A percentile compares a stretch with the other conserved stretches of the same genome.
Conservation (phyloP, 30 jellyfish, hydroid and myxozoan genomes). For the Turritopsis rubra region DNA sequence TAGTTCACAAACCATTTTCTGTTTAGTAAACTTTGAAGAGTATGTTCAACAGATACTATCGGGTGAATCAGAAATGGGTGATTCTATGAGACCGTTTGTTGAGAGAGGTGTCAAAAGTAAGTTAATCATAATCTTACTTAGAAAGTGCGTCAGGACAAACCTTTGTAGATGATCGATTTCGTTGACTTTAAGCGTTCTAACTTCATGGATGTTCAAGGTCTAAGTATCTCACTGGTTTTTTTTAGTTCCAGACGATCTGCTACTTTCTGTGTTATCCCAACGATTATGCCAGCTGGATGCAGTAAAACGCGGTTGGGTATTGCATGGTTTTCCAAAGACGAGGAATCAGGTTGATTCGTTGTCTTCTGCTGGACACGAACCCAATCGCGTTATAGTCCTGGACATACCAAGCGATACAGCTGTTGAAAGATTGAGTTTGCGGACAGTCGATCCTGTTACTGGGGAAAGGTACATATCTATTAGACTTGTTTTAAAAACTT, state of each 20-base stretch:
- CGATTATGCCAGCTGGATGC: slow-evolving; percentile 83
- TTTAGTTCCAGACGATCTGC: slow-evolving; percentile 94
- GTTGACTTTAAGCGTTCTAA: neutral
- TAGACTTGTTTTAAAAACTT: no score
- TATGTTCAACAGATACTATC: slow-evolving; percentile 28
- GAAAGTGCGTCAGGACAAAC: no score
- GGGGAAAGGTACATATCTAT: slow-evolving; percentile 59
- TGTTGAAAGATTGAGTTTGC: slow-evolving; percentile 67
- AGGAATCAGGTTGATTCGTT: slow-evolving; percentile 78
- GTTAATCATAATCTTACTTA: neutral
- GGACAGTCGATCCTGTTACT: slow-evolving; percentile 81
- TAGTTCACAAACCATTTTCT: neutral
- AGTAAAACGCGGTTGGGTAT: slow-evolving; percentile 89
- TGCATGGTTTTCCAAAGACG: slow-evolving; percentile 96
- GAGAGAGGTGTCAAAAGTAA: slow-evolving; percentile 71
- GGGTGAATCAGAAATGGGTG: slow-evolving; percentile 55
- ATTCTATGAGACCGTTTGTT: slow-evolving; percentile 71
- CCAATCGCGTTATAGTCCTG: slow-evolving; percentile 71
- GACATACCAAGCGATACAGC: slow-evolving; percentile 78
- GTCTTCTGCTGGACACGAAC: slow-evolving; percentile 64
- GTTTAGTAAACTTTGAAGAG: slow-evolving; percentile 37
- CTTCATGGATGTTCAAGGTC: no score
- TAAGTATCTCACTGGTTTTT: no score
- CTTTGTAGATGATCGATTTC: neutral
- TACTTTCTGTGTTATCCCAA: slow-evolving; percentile 43